These are phyloP conservation scores for Conops quadrifasciatus DNA, from an alignment of 2,888 invertebrate species.

Conservation along the genomic window DNA sequence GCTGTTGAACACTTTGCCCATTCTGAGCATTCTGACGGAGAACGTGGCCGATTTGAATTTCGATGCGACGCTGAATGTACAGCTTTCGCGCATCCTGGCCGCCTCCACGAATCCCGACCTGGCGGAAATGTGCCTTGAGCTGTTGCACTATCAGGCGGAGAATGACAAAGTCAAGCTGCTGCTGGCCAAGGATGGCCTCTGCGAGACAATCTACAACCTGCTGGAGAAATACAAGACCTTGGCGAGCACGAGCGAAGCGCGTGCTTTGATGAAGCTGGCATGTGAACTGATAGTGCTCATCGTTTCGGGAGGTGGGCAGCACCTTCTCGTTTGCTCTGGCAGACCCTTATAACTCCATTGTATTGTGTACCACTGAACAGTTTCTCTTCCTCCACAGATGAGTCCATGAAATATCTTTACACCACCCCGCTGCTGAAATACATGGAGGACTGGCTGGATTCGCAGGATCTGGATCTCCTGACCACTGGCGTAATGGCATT, in stretches of 20 bases:
- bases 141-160: conserved; percentile 79
- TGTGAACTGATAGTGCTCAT: conserved; percentile 87
- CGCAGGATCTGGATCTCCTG: conserved; percentile 76
- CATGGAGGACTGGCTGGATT: conserved; percentile 80
- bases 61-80: conserved; percentile 68
- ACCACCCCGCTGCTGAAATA: conserved; percentile 74
- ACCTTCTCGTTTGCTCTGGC: not conserved
- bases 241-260: conserved; percentile 72
- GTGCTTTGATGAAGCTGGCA: conserved; percentile 80
- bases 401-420: conserved; percentile 87
- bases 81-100: conserved; percentile 70
- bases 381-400: no score
- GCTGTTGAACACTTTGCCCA: conserved; percentile 68
- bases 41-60: conserved; percentile 71
- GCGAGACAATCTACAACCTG: conserved; percentile 78
- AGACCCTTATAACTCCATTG: no score
- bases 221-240: conserved; percentile 75
- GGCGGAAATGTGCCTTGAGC: conserved; percentile 79
- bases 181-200: conserved; percentile 78
- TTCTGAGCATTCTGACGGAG: conserved; percentile 72
- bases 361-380: no score
- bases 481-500: conserved; percentile 86
- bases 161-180: conserved; percentile 81
- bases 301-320: conserved; percentile 78
- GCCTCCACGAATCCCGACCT: conserved; percentile 76